Evolutionary conservation across 2,888 invertebrate species (phyloP).

Genomic region (Oscheius sp.): DNA sequence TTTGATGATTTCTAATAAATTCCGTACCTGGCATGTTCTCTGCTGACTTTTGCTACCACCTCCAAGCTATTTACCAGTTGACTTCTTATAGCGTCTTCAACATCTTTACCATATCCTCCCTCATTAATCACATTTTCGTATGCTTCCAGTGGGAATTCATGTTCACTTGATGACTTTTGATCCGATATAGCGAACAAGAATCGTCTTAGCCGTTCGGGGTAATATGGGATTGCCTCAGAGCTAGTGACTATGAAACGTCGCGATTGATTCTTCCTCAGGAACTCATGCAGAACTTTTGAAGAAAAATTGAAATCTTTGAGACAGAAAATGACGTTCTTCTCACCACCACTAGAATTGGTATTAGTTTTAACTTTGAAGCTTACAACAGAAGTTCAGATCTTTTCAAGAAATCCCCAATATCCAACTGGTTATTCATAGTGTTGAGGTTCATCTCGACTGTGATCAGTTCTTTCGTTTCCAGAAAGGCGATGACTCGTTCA

Average conservation of each 20-base stretch:
- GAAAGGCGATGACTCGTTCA: background rate
- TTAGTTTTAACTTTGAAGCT: background rate
- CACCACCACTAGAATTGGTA: conserved; percentile 16
- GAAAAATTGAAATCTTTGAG: conserved; percentile 14
- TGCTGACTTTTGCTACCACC: background rate
- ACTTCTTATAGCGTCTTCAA: conserved; percentile 40
- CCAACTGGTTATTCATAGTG: background rate
- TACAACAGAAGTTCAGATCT: conserved; percentile 25
- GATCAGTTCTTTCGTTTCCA: background rate
- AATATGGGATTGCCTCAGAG: conserved; percentile 6
- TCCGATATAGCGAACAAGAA: conserved; percentile 43
- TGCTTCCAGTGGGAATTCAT: conserved; percentile 35
- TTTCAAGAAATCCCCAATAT: conserved; percentile 11
- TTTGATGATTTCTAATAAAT: too few species aligned
- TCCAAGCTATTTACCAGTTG: conserved; percentile 32
- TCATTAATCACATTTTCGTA: conserved; percentile 32
- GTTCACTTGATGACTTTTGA: conserved; percentile 3
- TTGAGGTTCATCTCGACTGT: conserved; percentile 22
- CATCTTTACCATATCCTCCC: conserved; percentile 41
- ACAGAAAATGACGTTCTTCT: conserved; percentile 20
- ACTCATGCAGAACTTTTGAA: background rate
- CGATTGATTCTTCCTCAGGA: background rate
- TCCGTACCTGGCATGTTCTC: too few species aligned
- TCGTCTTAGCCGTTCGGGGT: conserved; percentile 33
- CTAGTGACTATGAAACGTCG: conserved; percentile 29